Percentiles rank a stretch among this genome's conserved stretches.
phyloP scores from a whole-genome alignment of 2,797 vertebrate genomes.

The Synanceia verrucosa region DNA sequence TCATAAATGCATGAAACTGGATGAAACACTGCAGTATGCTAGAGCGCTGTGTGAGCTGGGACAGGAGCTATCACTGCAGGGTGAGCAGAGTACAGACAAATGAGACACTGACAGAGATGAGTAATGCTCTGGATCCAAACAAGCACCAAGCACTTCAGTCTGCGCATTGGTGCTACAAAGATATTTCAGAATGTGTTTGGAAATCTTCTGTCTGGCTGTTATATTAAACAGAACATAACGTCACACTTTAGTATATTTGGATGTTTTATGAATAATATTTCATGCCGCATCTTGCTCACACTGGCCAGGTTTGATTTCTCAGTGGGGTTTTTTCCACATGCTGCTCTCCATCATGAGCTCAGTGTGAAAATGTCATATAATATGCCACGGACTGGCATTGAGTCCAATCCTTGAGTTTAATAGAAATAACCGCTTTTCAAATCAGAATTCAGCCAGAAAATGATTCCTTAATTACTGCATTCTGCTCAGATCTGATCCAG shows the following conservation, averaged over 20 bases:
- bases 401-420: background rate
- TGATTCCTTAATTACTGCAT: conserved; percentile 6
- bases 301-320: background rate
- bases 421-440: background rate
- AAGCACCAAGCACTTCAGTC: conserved; percentile 24
- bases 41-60: conserved; percentile 4
- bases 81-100: conserved; percentile 14
- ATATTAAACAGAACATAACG: background rate
- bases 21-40: conserved; percentile 12
- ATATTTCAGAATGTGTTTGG: conserved; percentile 6
- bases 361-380: background rate
- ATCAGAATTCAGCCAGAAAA: background rate
- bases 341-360: background rate
- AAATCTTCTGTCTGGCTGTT: background rate
- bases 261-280: background rate
- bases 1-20: conserved; percentile 9
- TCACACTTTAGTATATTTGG: background rate
- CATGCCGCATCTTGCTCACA: background rate
- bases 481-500: background rate
- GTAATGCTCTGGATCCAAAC: conserved; percentile 13
- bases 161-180: conserved; percentile 30
- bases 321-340: background rate
- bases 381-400: background rate
- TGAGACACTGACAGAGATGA: conserved; percentile 19
- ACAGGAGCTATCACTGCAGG: conserved; percentile 1